Evolutionary conservation across 1,140 invertebrate genomes (phyloP).

Genomic region (Kradibia gibbosae): DNA sequence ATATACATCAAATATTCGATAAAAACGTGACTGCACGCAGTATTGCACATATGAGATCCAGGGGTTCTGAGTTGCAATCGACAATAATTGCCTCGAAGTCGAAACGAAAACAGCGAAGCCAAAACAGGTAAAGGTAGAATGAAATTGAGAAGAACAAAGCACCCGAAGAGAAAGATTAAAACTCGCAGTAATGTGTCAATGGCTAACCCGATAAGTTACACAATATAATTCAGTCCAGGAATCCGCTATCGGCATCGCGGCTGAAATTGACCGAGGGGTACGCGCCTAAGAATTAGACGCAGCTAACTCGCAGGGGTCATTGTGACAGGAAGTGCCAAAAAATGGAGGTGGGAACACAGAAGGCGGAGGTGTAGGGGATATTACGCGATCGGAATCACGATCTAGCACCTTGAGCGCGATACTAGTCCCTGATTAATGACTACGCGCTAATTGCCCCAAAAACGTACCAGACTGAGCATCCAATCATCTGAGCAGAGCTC

Average conservation of each 20-base stretch:
- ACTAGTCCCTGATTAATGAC: conserved; percentile 49
- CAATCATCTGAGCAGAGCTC: background rate
- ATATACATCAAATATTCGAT: conserved; percentile 34
- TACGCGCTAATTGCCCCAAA: conserved; percentile 56
- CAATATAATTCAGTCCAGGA: conserved; percentile 5
- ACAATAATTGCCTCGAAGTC: conserved; percentile 19
- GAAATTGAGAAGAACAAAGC: background rate
- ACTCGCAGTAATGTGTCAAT: conserved; percentile 8
- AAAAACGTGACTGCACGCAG: conserved; percentile 32
- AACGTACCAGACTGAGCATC: conserved; percentile 44
- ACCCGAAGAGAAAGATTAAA: background rate
- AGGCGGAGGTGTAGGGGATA: background rate
- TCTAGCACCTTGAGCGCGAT: background rate
- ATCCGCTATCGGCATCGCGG: conserved; percentile 30
- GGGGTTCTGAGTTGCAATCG: background rate
- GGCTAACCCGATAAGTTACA: conserved; percentile 1
- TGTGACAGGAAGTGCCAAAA: background rate
- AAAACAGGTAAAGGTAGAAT: background rate
- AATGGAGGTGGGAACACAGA: background rate
- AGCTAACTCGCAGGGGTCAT: background rate
- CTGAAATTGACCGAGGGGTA: conserved; percentile 14
- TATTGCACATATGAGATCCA: background rate
- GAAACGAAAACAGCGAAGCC: background rate
- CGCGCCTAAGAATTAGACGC: background rate
- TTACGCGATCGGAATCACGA: conserved; percentile 10